These are phyloP conservation scores for Diaphora mendica DNA, from an alignment of 2,888 invertebrate species.

Conservation along the genomic window DNA sequence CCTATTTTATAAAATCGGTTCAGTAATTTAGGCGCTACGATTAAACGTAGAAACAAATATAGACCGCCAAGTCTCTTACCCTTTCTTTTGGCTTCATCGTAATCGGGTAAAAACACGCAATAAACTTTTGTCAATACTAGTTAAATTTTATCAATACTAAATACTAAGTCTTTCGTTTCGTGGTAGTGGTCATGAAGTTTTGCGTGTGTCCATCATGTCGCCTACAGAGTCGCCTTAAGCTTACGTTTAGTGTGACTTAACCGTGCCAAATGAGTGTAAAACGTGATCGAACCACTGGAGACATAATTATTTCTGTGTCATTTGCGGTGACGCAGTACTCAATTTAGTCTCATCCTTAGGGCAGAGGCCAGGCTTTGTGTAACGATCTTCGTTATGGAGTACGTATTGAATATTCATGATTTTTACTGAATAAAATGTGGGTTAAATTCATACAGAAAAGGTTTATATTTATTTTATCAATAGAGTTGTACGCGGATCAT, in stretches of 20 bases:
- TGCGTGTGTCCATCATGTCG: conserved; percentile 62
- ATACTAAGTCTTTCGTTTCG: conserved; percentile 7
- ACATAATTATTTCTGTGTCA: conserved; percentile 62
- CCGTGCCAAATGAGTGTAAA: conserved; percentile 57
- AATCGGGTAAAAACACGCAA: too few relatives aligned
- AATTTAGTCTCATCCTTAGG: conserved; percentile 54
- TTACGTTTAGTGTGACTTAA: conserved; percentile 63
- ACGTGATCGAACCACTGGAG: conserved; percentile 59
- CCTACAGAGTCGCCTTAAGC: conserved; percentile 61
- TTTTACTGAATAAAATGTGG: not conserved
- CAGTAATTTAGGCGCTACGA: too few relatives aligned
- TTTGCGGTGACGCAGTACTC: conserved; percentile 61
- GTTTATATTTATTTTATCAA: not conserved
- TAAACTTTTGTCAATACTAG: too few relatives aligned
- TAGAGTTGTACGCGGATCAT: not conserved
- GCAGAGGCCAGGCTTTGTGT: conserved; percentile 50
- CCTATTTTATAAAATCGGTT: too few relatives aligned
- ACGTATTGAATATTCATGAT: not conserved
- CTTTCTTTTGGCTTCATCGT: too few relatives aligned
- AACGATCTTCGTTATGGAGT: conserved; percentile 1
- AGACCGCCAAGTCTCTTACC: too few relatives aligned
- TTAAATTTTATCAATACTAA: not conserved
- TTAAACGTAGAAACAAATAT: too few relatives aligned
- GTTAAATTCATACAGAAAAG: not conserved
- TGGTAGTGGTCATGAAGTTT: conserved; percentile 52